phyloP scores from a whole-genome alignment of 2,888 invertebrate species.

The Agrochola macilenta region DNA sequence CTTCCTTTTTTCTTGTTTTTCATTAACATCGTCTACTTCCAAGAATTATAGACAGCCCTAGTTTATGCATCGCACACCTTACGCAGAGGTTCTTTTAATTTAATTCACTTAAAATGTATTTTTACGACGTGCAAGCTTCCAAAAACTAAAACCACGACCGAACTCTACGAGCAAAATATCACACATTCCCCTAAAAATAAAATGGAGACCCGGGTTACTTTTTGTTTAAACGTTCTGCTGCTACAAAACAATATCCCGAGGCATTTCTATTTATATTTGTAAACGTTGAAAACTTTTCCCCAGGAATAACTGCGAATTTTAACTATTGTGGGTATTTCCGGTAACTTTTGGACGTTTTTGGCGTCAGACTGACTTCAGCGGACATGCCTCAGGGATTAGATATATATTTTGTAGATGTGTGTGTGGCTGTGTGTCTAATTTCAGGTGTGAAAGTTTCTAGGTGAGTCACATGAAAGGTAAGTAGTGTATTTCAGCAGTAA shows the following conservation, averaged over 20 bases:
- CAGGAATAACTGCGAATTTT: conserved; percentile 44
- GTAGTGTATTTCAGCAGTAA: background rate
- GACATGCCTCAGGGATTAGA: conserved; percentile 10
- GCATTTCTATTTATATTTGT: conserved; percentile 60
- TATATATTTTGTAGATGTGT: background rate
- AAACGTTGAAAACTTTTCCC: conserved; percentile 47
- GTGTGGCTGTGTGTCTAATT: background rate
- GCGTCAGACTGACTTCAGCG: background rate
- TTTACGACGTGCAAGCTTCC: background rate
- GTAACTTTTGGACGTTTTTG: conserved; percentile 45
- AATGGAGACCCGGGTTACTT: conserved; percentile 39
- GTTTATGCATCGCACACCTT: background rate
- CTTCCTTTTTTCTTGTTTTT: background rate
- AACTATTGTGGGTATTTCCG: conserved; percentile 43
- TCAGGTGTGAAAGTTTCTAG: background rate
- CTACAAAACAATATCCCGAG: conserved; percentile 49
- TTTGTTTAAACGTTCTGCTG: conserved; percentile 31
- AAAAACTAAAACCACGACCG: conserved; percentile 19
- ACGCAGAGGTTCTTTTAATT: background rate
- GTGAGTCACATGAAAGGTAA: background rate
- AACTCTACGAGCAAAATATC: conserved; percentile 21
- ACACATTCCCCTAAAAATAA: conserved; percentile 48
- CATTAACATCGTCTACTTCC: background rate
- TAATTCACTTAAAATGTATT: conserved; percentile 12
- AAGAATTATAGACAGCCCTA: background rate